Evolutionary conservation across 2,113 vertebrate genomes (phyloP).

Genomic region (Ceratotherium simum): DNA sequence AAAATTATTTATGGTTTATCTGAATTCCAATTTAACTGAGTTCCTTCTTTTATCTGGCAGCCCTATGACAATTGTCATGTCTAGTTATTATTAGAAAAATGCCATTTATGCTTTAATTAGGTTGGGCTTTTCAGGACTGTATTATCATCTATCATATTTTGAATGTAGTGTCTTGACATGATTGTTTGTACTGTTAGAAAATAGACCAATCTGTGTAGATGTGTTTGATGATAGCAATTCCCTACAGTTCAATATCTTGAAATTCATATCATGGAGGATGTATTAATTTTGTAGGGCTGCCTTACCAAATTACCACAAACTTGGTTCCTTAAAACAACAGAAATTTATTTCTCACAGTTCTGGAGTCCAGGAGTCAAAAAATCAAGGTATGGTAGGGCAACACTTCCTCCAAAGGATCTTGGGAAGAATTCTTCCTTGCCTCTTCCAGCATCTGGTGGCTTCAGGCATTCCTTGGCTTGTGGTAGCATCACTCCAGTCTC

Average conservation of each 20-base stretch:
- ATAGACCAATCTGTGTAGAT: background rate
- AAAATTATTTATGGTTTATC: background rate
- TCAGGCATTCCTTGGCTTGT: background rate
- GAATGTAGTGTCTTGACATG: background rate
- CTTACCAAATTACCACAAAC: background rate
- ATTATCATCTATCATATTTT: background rate
- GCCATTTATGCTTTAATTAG: constrained; percentile 8
- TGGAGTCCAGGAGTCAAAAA: background rate
- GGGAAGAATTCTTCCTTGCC: background rate
- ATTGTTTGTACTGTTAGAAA: constrained; percentile 1
- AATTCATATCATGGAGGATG: background rate
- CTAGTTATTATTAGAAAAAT: background rate
- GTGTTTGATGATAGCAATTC: background rate
- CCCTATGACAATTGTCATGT: background rate
- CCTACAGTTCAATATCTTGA: background rate
- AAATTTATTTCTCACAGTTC: background rate
- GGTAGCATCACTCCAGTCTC: background rate
- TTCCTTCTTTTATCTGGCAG: background rate
- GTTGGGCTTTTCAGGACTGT: background rate
- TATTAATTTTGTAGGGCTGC: background rate
- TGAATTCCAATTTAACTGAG: background rate
- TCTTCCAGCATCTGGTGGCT: background rate
- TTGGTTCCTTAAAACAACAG: background rate
- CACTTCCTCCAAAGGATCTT: background rate
- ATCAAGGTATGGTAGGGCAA: background rate